phyloP scores from a whole-genome alignment of 2,797 vertebrate genomes.

The Rhinichthys osculus region DNA sequence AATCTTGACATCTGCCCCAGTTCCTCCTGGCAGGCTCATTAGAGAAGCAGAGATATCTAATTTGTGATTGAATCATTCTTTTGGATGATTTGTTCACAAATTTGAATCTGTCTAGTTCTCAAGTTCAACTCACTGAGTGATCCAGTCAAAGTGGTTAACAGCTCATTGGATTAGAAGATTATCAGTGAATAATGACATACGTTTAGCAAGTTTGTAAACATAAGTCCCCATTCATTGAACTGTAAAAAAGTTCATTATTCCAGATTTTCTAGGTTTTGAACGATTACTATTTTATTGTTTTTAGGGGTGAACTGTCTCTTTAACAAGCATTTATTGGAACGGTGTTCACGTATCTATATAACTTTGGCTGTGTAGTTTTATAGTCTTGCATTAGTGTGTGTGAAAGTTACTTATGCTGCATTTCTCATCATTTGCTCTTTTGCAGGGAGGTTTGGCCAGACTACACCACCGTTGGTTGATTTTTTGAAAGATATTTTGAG shows the following conservation, averaged over 20 bases:
- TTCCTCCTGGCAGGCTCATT: background rate
- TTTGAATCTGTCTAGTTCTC: background rate
- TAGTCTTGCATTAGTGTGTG: background rate
- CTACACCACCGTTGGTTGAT: conserved; percentile 96
- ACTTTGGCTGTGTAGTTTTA: background rate
- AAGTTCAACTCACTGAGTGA: background rate
- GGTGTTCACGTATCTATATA: background rate
- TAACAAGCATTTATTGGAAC: background rate
- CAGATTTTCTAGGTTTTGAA: background rate
- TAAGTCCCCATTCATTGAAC: background rate
- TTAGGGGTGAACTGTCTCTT: background rate
- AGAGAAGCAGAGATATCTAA: background rate
- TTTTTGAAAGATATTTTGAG: conserved; percentile 98
- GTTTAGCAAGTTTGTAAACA: background rate
- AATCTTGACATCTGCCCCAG: background rate
- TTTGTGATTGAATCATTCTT: background rate
- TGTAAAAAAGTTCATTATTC: background rate
- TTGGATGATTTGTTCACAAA: background rate
- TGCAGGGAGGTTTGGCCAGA: conserved; percentile 97
- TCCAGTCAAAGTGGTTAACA: background rate
- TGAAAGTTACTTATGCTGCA: background rate
- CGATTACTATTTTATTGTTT: accelerated
- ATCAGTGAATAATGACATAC: background rate
- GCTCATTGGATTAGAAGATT: background rate
- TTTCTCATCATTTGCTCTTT: conserved; percentile 47